phyloP scores from a whole-genome alignment of 1,140 invertebrate species.

The Eueides isabella region DNA sequence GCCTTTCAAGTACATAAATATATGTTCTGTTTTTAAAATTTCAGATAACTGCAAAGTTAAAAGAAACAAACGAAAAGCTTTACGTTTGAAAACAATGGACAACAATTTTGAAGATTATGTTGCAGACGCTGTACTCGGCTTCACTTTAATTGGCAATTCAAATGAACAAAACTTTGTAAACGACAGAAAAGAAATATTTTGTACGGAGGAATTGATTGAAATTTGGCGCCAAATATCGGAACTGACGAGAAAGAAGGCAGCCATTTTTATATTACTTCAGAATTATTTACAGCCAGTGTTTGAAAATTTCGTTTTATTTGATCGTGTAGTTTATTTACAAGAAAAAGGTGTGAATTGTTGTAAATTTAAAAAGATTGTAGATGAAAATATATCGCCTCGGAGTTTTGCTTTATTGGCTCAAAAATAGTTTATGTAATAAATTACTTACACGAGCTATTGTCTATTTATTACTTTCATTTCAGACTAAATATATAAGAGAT shows the following conservation, averaged over 20 bases:
- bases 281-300: constrained; percentile 82
- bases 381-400: constrained; percentile 83
- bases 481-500: too few species aligned
- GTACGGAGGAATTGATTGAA: constrained; percentile 49
- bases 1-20: too few species aligned
- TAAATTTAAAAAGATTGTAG: constrained; percentile 82
- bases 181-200: constrained; percentile 35
- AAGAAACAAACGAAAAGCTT: constrained; percentile 83
- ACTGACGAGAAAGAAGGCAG: constrained; percentile 75
- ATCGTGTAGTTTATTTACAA: constrained; percentile 85
- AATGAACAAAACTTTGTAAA: constrained; percentile 24
- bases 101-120: constrained; percentile 81
- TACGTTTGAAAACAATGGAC: constrained; percentile 78
- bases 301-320: constrained; percentile 87
- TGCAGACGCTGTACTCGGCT: constrained; percentile 70
- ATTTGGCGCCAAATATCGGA: constrained; percentile 63
- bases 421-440: constrained; percentile 43
- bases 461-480: neutral
- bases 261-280: constrained; percentile 66
- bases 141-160: constrained; percentile 32
- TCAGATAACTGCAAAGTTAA: constrained; percentile 81
- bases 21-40: constrained; percentile 49
- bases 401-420: constrained; percentile 82
- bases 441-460: neutral
- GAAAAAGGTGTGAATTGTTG: constrained; percentile 81